Conservation (phyloP, 2,888 invertebrate genomes). For the Gasteruption jaculator region DNA sequence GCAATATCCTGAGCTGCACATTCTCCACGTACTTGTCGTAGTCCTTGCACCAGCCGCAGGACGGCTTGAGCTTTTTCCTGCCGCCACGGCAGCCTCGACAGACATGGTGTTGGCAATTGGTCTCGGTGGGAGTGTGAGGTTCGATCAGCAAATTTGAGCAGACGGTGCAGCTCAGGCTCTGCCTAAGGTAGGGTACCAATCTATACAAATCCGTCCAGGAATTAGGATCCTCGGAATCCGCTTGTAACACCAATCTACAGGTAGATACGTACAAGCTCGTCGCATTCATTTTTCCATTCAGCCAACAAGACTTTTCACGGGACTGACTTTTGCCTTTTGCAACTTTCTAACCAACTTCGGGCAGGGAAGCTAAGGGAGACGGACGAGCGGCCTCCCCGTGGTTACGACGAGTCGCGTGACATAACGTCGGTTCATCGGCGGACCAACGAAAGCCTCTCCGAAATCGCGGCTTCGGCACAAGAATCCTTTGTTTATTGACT, state of each 20-base stretch:
- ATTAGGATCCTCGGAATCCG: conserved; percentile 67
- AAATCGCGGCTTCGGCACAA: too few relatives aligned
- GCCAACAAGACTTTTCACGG: too few relatives aligned
- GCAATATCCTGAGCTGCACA: conserved; percentile 71
- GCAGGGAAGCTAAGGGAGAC: too few relatives aligned
- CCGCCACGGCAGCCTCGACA: conserved; percentile 82
- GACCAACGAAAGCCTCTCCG: too few relatives aligned
- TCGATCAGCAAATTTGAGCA: conserved; percentile 79
- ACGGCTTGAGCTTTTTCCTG: conserved; percentile 78
- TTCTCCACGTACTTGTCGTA: conserved; percentile 80
- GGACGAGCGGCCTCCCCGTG: too few relatives aligned
- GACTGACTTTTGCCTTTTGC: too few relatives aligned
- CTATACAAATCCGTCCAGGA: conserved; percentile 79
- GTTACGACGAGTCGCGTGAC: too few relatives aligned
- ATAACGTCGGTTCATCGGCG: too few relatives aligned
- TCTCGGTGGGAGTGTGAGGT: conserved; percentile 74
- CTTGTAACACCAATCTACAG: conserved; percentile 73
- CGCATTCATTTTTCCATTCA: conserved; percentile 74
- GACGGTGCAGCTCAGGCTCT: conserved; percentile 84
- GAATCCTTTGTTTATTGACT: too few relatives aligned
- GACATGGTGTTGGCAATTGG: conserved; percentile 84
- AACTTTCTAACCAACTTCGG: too few relatives aligned
- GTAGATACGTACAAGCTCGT: conserved; percentile 78
- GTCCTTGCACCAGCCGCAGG: conserved; percentile 82
- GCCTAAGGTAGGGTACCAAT: conserved; percentile 78